Conservation (phyloP, 2,113 vertebrate species). For the Calyptomena viridis region DNA sequence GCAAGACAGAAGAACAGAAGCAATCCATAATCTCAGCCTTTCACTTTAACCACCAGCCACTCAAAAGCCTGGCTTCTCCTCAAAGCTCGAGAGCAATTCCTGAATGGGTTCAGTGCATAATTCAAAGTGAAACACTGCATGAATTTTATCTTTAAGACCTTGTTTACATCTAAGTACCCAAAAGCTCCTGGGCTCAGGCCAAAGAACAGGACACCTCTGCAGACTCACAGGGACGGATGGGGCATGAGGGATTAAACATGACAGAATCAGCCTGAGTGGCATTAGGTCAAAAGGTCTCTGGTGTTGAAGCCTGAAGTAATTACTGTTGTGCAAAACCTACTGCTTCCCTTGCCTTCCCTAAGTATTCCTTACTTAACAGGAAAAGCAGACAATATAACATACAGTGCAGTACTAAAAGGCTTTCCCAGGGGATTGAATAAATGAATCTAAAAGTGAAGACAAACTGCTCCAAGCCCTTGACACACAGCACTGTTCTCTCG, state of each 20-base stretch:
- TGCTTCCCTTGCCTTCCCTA: neutral
- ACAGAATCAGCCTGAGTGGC: neutral
- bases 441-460: neutral
- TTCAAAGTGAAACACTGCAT: neutral
- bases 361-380: neutral
- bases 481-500: neutral
- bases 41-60: neutral
- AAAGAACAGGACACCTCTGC: neutral
- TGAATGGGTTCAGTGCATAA: neutral
- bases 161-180: neutral
- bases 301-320: neutral
- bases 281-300: neutral
- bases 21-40: neutral
- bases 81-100: neutral
- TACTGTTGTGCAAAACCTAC: neutral
- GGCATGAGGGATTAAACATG: neutral
- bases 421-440: neutral
- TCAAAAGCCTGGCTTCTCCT: neutral
- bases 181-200: neutral
- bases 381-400: neutral
- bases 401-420: neutral
- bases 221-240: neutral
- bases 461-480: neutral
- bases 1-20: neutral
- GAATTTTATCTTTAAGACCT: neutral